A percentile compares a stretch with the other conserved stretches of the same genome.
Evolutionary conservation across 1,140 invertebrate genomes (phyloP).

Genomic region (Marisa cornuarietis): DNA sequence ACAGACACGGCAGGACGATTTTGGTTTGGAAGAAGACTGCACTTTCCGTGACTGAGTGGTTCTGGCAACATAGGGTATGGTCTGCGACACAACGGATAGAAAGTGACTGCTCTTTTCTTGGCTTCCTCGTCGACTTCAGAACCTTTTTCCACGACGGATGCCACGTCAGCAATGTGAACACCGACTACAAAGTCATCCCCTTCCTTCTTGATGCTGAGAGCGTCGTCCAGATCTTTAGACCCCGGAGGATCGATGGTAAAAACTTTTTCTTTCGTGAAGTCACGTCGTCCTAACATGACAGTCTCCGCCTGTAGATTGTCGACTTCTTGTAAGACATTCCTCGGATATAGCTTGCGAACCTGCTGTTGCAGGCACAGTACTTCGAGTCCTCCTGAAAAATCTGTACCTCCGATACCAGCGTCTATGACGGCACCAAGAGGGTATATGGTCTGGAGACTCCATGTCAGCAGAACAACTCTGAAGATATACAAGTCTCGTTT

Average conservation of each 20-base stretch:
- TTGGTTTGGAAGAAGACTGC: slow-evolving; percentile 61
- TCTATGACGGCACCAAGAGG: slow-evolving; percentile 41
- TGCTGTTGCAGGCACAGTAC: slow-evolving; percentile 37
- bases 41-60: slow-evolving; percentile 60
- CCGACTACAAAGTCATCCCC: slow-evolving; percentile 42
- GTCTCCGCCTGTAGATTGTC: background rate
- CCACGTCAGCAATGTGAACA: slow-evolving; percentile 64
- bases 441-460: slow-evolving; percentile 33
- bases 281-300: slow-evolving; percentile 68
- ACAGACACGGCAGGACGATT: slow-evolving; percentile 51
- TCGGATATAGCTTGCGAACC: slow-evolving; percentile 25
- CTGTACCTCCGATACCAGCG: slow-evolving; percentile 26
- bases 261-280: slow-evolving; percentile 75
- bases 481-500: slow-evolving; percentile 33
- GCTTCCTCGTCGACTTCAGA: slow-evolving; percentile 58
- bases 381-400: slow-evolving; percentile 28
- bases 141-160: slow-evolving; percentile 46
- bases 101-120: slow-evolving; percentile 50
- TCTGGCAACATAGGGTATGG: slow-evolving; percentile 65
- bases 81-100: slow-evolving; percentile 51
- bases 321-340: slow-evolving; percentile 3
- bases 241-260: slow-evolving; percentile 98
- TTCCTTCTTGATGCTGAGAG: slow-evolving; percentile 75
- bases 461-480: slow-evolving; percentile 38
- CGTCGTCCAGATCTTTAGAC: slow-evolving; percentile 99